Evolutionary conservation across 2,113 vertebrate species (phyloP).

Genomic region (Ceuthmochares aereus): DNA sequence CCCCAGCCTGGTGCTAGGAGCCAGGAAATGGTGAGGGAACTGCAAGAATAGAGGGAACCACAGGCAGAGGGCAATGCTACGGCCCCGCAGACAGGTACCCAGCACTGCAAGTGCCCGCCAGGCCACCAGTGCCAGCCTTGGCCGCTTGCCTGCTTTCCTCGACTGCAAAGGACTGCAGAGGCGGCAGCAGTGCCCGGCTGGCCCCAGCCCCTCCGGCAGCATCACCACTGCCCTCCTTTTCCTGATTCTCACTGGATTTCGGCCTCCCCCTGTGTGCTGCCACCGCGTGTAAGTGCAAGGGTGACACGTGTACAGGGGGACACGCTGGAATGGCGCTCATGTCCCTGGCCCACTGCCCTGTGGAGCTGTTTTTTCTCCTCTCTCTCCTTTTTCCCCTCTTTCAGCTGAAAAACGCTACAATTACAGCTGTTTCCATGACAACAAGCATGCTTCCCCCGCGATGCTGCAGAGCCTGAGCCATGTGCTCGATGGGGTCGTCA

Average conservation of each 20-base stretch:
- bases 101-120: background rate
- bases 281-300: accelerated
- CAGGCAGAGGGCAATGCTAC: accelerated
- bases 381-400: constrained; percentile 23
- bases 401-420: constrained; percentile 58
- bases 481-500: constrained; percentile 76
- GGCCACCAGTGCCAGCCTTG: background rate
- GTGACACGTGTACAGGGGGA: background rate
- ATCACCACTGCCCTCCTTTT: background rate
- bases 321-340: accelerated
- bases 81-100: background rate
- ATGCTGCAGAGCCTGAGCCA: constrained; percentile 70
- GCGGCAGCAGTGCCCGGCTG: background rate
- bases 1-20: background rate
- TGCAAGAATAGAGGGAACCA: background rate
- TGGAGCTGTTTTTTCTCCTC: background rate
- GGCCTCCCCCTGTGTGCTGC: background rate
- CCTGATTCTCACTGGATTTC: background rate
- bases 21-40: background rate
- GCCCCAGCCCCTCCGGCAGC: background rate
- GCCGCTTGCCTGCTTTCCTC: background rate
- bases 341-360: background rate
- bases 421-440: constrained; percentile 69
- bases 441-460: constrained; percentile 75
- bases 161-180: constrained; percentile 52